Base-by-base conservation (phyloP, 2,888 invertebrate genomes). In the Microctonus aethiopoides region DNA sequence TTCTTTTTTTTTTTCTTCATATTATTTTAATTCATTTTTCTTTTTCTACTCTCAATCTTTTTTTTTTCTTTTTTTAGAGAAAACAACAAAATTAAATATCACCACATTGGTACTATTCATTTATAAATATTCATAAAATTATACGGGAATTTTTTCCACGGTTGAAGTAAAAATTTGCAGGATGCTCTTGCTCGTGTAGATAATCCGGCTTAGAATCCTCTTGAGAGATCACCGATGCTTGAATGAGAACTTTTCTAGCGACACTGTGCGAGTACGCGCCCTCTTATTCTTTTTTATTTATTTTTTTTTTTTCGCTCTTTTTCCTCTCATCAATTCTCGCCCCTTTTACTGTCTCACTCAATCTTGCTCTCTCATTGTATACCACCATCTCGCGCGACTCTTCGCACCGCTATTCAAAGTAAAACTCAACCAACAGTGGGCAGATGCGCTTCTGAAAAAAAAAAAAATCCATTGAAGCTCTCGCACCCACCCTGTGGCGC, bases 131-230 rank as follows among this genome's bases (percentile, higher is more conserved):
- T 52, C 32, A 46, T 56, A 60, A 52, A 57, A 52, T 63, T 56
- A 22, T 71, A 63, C 24, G 4, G 29, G 54, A n/a, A n/a, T n/a
- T n/a, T 62, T 63, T 57, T 36, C 39, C 29, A 9, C 56, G 46
- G 32, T 69, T 57, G 32, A n/a, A 63, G 62, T 24, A 54, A 69
- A 66, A 71, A 72, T 62, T 65, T 65, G 46, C 71, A 67, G 68
- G 68, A 65, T 70, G 62, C 61, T 67, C 68, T 34, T 67, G 22
- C 71, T 71, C 34, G 70, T 60, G 36, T 77, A 82, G 85, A 85
- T 86, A 82, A 86, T 86, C 86, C 85, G 81, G 85, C 84, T 86
- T 84, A 85, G 74, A 73, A 75, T 78, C 78, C 72, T 72, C 77
- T 80, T 67, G 71, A 73, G 76, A 72, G 76, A 77, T 76, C 75